Evolutionary conservation across 2,113 vertebrate species (phyloP).

Genomic region (Strix uralensis): DNA sequence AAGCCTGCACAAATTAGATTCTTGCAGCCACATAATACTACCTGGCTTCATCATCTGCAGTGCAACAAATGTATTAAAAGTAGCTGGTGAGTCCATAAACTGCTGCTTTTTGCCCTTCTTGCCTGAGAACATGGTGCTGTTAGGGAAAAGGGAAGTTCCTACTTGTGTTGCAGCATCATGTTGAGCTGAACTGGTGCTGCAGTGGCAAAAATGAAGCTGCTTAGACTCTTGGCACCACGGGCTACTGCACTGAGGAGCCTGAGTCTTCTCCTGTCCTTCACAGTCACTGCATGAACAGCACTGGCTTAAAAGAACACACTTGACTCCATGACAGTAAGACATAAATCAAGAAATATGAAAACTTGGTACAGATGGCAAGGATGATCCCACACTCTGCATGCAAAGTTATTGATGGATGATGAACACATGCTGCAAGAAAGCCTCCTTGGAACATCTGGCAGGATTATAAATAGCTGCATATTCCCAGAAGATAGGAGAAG

Average conservation of each 20-base stretch:
- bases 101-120: neutral
- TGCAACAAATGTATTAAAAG: neutral
- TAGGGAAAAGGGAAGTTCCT: neutral
- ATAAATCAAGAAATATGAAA: neutral
- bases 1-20: neutral
- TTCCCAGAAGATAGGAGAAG: neutral
- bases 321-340: neutral
- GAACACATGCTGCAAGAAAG: neutral
- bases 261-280: neutral
- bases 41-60: neutral
- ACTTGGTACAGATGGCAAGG: neutral
- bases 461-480: neutral
- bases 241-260: neutral
- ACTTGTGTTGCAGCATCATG: neutral
- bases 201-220: neutral
- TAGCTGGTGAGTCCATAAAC: neutral
- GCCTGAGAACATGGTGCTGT: neutral
- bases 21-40: neutral
- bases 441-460: slow-evolving; percentile 3
- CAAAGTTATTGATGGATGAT: neutral
- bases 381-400: neutral
- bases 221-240: neutral
- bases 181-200: neutral
- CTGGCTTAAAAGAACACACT: neutral
- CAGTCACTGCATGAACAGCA: neutral